Percentiles rank a stretch among this genome's conserved stretches.
These are phyloP conservation scores for Atta cephalotes DNA, from an alignment of 1,140 invertebrate genomes.

Conservation along the genomic window DNA sequence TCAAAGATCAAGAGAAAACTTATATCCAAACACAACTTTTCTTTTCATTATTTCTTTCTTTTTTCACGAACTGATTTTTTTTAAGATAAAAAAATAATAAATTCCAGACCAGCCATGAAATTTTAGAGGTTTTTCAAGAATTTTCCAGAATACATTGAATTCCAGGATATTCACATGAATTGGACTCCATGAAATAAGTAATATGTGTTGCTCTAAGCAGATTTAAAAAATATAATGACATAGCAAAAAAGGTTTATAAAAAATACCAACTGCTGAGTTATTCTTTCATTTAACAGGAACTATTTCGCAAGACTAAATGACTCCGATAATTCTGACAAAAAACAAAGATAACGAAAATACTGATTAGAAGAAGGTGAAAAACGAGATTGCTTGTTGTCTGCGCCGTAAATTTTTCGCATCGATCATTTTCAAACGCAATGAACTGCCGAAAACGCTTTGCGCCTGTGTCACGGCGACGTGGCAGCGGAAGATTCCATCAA, in stretches of 20 bases:
- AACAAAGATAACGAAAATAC: slow-evolving; percentile 9
- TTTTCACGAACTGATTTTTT: too few species aligned
- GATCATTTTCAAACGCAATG: slow-evolving; percentile 25
- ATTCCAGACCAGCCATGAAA: too few species aligned
- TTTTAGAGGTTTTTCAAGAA: too few species aligned
- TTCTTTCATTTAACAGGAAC: background rate
- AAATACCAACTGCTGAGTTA: too few species aligned
- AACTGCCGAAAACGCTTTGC: slow-evolving; percentile 41
- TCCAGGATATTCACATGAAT: too few species aligned
- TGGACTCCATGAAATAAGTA: background rate
- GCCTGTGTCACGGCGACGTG: slow-evolving; percentile 31
- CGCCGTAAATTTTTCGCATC: slow-evolving; percentile 49
- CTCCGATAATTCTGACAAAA: background rate
- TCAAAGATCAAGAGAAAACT: too few species aligned
- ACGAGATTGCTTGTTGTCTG: slow-evolving; percentile 2
- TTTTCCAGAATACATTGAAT: too few species aligned
- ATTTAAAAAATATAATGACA: background rate
- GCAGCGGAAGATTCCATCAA: slow-evolving; percentile 64
- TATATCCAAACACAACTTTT: too few species aligned
- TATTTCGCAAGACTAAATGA: background rate
- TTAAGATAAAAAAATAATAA: too few species aligned
- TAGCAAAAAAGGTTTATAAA: background rate
- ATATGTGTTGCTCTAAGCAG: background rate
- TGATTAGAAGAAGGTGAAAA: slow-evolving; percentile 8
- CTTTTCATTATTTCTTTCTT: too few species aligned